A percentile compares a stretch with the other conserved stretches of the same genome.
Conservation (phyloP, 2,113 vertebrate species). For the Odocoileus hemionus region DNA sequence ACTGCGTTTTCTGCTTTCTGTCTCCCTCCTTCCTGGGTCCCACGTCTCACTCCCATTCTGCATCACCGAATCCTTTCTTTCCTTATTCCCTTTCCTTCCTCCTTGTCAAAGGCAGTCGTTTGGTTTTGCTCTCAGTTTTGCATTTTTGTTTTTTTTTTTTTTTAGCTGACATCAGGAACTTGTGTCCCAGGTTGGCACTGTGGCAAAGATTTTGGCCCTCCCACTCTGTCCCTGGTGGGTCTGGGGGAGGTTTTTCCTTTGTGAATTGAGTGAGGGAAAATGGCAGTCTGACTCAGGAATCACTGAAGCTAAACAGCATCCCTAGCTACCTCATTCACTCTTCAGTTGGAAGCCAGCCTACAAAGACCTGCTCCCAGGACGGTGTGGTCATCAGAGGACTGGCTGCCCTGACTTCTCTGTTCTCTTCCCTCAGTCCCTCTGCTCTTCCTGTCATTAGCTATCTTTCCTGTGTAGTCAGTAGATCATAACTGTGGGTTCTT, state of each 20-base stretch:
- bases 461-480: not conserved
- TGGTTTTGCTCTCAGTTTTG: not conserved
- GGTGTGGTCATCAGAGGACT: not conserved
- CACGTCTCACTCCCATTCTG: not conserved
- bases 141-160: fast-evolving
- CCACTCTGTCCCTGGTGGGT: not conserved
- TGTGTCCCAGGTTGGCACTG: not conserved
- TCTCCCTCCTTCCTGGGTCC: not conserved
- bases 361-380: not conserved
- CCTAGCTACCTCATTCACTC: not conserved
- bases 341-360: not conserved
- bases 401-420: not conserved
- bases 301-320: not conserved
- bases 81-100: not conserved
- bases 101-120: not conserved
- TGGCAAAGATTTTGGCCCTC: not conserved
- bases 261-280: not conserved
- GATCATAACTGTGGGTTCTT: not conserved
- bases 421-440: not conserved
- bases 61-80: not conserved
- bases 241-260: not conserved
- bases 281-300: not conserved
- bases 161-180: not conserved
- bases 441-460: not conserved
- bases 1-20: not conserved